Evolutionary conservation across 2,113 vertebrate species (phyloP).

Genomic region (Hippolais icterina): DNA sequence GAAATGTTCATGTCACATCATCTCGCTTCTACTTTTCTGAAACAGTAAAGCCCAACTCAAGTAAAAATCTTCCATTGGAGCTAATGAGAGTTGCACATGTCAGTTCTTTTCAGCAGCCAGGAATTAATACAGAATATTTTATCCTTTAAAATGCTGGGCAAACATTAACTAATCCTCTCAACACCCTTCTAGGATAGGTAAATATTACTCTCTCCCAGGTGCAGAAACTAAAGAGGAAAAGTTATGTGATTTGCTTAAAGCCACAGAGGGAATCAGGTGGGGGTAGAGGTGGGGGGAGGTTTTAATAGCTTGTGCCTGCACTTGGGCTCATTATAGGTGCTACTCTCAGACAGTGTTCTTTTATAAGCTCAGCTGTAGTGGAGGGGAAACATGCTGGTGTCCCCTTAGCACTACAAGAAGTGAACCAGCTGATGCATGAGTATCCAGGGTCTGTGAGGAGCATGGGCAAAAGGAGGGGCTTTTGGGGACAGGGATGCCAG

Average conservation of each 20-base stretch:
- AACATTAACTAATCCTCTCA: slow-evolving; percentile 52
- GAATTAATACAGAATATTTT: slow-evolving; percentile 16
- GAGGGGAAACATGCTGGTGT: fast-evolving
- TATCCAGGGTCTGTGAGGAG: fast-evolving
- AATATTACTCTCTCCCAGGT: slow-evolving; percentile 42
- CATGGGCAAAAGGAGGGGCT: neutral
- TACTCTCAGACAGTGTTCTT: neutral
- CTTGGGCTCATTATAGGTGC: neutral
- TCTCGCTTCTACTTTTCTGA: neutral
- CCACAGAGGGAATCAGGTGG: neutral
- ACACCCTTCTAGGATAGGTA: neutral
- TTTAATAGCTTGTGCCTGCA: neutral
- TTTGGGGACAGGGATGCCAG: neutral
- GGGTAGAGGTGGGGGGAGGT: neutral
- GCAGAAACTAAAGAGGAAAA: slow-evolving; percentile 20
- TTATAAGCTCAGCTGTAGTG: neutral
- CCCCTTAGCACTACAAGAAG: fast-evolving
- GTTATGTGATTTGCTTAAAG: slow-evolving; percentile 31
- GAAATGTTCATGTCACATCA: neutral
- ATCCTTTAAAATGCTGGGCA: slow-evolving; percentile 17
- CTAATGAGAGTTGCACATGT: neutral
- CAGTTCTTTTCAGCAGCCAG: neutral
- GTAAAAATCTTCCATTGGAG: neutral
- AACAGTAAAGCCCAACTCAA: fast-evolving
- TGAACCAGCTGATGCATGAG: fast-evolving